phyloP scores from a whole-genome alignment of 2,888 invertebrate genomes.

The Chalcis sispes region DNA sequence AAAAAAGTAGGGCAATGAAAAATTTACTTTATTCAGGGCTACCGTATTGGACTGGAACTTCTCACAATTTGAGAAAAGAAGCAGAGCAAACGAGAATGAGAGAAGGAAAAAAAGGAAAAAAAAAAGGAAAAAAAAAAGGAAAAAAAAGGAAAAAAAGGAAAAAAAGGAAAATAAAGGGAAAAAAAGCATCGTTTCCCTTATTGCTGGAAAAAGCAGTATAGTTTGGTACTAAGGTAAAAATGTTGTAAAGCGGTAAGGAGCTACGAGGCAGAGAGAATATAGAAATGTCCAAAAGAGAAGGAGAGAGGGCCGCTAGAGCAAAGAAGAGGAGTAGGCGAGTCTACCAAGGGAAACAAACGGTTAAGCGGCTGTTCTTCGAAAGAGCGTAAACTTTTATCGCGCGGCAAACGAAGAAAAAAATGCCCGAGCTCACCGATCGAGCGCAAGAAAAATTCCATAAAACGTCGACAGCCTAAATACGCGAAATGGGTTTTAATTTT shows the following conservation, averaged over 20 bases:
- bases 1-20: conserved; percentile 25
- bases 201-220: conserved; percentile 42
- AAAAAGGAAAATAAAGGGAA: not conserved
- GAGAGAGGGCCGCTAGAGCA: not conserved
- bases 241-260: conserved; percentile 46
- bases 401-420: conserved; percentile 10
- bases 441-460: conserved; percentile 49
- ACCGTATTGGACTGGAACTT: conserved; percentile 21
- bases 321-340: not conserved
- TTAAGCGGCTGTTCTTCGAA: conserved; percentile 56
- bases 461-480: conserved; percentile 33
- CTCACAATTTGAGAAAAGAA: conserved; percentile 29
- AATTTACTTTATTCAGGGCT: conserved; percentile 36
- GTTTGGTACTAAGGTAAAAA: conserved; percentile 47
- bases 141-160: not conserved
- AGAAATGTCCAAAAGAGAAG: conserved; percentile 19
- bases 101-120: not conserved
- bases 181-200: conserved; percentile 37
- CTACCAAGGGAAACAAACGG: conserved; percentile 53
- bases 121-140: conserved; percentile 1
- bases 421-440: conserved; percentile 36
- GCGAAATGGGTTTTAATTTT: conserved; percentile 26
- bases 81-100: not conserved
- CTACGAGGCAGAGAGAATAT: conserved; percentile 36
- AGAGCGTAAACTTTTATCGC: conserved; percentile 58